Base-by-base conservation (phyloP, 2,888 invertebrate genomes). In the Dusona sp. region DNA sequence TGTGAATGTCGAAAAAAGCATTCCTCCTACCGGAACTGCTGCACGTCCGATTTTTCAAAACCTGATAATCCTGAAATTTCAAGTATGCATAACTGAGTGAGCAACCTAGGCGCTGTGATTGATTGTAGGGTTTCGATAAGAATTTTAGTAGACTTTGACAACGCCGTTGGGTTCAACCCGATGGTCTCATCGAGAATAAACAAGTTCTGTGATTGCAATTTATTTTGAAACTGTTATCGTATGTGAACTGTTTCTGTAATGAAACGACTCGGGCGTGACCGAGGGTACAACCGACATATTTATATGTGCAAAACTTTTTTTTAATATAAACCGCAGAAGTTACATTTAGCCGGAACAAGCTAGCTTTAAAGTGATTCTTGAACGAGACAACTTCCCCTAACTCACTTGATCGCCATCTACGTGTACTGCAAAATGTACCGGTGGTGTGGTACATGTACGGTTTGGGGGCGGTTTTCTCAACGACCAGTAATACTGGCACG, bases 401-500 rank as follows among this genome's bases (percentile, higher is more conserved):
- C 70, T 64, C 75, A 42, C 68, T 33, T 33, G 70, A 70, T 45
- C 51, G 3, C 68, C 48, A 48, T 77, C n/a, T 72, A 61, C 77
- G 38, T 68, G 48, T 42, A 42, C 38, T 45, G 8, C n/a, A 79
- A 48, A 61, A 1, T 54, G 68, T 61, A 61, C n/a, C 9, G 54
- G 51, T 16, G 51, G 68, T 61, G 57, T 54, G 7, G 42, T 38
- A 8, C 9, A 33, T 16, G 48, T 45, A 45, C 64, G 54, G 64
- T 68, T 79, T 82, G 68, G 22, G 61, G 73, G 22, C 61, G 65
- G 85, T 82, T 79, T 82, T 74, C 61, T 61, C 65, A 85, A 74
- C 61, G 61, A 68, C 74, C 68, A 82, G 68, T 82, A 75, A 74
- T 79, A 82, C 82, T 82, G 74, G 68, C 68, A 79, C 82, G 82